These are phyloP conservation scores for Limnothrissa miodon DNA, from an alignment of 2,113 vertebrate genomes.

Conservation along the genomic window DNA sequence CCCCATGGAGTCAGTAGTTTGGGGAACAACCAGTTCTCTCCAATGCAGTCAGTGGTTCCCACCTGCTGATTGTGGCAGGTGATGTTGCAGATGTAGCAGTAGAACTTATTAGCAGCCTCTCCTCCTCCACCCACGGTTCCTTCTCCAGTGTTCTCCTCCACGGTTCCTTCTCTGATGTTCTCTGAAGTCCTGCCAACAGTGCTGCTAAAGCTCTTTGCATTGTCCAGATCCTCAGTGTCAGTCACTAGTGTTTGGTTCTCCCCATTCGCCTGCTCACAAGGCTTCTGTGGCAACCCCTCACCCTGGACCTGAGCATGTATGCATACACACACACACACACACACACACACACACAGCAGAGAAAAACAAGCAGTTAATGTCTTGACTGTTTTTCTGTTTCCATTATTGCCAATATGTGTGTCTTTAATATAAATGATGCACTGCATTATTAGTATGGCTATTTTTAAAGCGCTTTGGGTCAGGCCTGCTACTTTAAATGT, in stretches of 20 bases:
- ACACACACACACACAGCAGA: neutral
- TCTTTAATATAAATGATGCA: too few relatives aligned
- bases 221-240: slow-evolving; percentile 49
- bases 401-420: too few relatives aligned
- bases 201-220: neutral
- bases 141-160: slow-evolving; percentile 51
- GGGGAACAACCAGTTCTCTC: too few relatives aligned
- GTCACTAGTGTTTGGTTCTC: slow-evolving; percentile 75
- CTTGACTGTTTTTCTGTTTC: too few relatives aligned
- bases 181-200: slow-evolving; percentile 31
- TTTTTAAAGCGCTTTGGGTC: too few relatives aligned
- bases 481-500: too few relatives aligned
- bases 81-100: slow-evolving; percentile 93
- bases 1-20: too few relatives aligned
- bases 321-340: neutral
- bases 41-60: slow-evolving; percentile 30
- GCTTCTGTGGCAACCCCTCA: slow-evolving; percentile 72
- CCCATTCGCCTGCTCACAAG: slow-evolving; percentile 77
- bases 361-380: too few relatives aligned
- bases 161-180: slow-evolving; percentile 46
- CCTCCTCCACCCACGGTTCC: slow-evolving; percentile 30
- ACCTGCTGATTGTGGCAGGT: slow-evolving; percentile 90
- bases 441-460: too few relatives aligned
- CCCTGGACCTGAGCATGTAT: slow-evolving; percentile 61
- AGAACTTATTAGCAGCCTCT: slow-evolving; percentile 79